A percentile compares a stretch with the other conserved stretches of the same genome.
Evolutionary conservation across 2,113 vertebrate genomes (phyloP).

Genomic region (Xerus inauris): DNA sequence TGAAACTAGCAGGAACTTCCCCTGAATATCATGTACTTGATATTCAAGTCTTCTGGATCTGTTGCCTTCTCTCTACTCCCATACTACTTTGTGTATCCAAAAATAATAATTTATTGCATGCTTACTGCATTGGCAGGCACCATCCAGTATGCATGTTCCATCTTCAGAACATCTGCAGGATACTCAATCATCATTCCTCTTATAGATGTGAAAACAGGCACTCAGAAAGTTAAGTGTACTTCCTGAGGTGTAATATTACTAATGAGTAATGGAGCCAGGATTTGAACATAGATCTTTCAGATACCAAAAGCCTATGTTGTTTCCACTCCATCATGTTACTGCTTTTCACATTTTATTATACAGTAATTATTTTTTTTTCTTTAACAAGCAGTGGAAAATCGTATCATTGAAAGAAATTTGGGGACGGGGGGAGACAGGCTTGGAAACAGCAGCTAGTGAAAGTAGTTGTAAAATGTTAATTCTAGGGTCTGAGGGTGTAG

Average conservation of each 20-base stretch:
- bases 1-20: not conserved
- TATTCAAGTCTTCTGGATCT: slow-evolving; percentile 5
- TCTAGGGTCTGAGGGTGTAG: not conserved
- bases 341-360: not conserved
- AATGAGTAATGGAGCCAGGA: not conserved
- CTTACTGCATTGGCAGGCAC: not conserved
- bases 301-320: not conserved
- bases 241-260: slow-evolving; percentile 7
- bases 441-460: slow-evolving; percentile 22
- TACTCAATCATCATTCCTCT: not conserved
- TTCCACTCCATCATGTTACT: not conserved
- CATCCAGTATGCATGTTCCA: not conserved
- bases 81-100: not conserved
- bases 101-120: not conserved
- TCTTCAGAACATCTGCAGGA: slow-evolving; percentile 27
- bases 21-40: not conserved
- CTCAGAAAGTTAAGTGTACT: slow-evolving; percentile 34
- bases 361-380: not conserved
- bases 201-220: not conserved
- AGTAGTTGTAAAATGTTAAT: slow-evolving; percentile 21
- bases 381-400: not conserved
- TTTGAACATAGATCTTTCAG: slow-evolving; percentile 21
- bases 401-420: not conserved
- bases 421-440: not conserved
- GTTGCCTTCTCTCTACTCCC: not conserved